Evolutionary conservation across 2,797 vertebrate genomes (phyloP).

Genomic region (Falco naumanni): DNA sequence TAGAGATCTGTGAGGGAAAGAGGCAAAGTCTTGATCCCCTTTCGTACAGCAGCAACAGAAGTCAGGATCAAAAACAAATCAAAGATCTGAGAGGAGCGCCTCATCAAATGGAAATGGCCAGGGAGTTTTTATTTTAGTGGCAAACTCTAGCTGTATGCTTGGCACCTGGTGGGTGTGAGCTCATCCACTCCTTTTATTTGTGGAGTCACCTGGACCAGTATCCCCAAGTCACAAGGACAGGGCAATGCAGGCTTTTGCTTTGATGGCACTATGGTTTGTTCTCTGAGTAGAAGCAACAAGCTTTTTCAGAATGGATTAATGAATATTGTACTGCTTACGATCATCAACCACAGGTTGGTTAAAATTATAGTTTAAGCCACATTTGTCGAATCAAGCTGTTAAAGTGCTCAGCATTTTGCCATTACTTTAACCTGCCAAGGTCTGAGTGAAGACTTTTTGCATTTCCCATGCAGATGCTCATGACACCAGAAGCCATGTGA

Average conservation of each 20-base stretch:
- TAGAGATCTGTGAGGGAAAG: constrained; percentile 86
- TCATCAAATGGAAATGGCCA: neutral
- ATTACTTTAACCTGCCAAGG: neutral
- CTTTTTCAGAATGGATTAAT: neutral
- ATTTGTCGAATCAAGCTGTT: neutral
- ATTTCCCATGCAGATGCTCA: neutral
- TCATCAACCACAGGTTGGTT: neutral
- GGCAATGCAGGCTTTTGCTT: neutral
- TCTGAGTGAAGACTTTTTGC: neutral
- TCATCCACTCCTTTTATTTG: neutral
- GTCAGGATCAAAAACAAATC: neutral
- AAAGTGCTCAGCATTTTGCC: neutral
- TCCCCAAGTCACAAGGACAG: neutral
- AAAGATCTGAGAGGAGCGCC: neutral
- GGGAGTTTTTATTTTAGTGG: neutral
- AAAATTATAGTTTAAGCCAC: neutral
- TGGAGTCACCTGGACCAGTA: neutral
- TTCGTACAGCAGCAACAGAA: neutral
- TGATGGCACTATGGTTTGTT: neutral
- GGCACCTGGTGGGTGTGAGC: neutral
- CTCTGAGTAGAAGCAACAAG: neutral
- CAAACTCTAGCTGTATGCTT: neutral
- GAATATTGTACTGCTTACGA: neutral
- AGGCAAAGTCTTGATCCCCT: neutral
- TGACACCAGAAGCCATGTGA: neutral